Evolutionary conservation across 2,797 vertebrate species (phyloP), one percentile per base, ranked within the genome.

Genomic region (Catostomus latipinnis): DNA sequence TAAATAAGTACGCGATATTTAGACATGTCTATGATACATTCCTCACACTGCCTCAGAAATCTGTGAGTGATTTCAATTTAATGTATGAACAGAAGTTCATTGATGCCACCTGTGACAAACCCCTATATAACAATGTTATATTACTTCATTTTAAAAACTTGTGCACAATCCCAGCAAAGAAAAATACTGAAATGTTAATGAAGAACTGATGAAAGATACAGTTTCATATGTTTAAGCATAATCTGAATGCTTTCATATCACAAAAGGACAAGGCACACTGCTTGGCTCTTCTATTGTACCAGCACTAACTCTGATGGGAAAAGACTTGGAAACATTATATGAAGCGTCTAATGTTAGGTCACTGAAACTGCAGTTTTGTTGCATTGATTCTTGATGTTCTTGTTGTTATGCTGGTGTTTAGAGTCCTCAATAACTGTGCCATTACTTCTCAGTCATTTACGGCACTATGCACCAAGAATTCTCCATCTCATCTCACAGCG

Each of bases 221-320:
- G 4, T 46, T 74, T 56, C 58, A 14, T 52, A 11, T 2, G 34
- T 72, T 71, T 12, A 58, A 10, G 14, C 16, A 45, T 48, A 72
- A 57, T 50, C 48, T 68, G 14, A 48, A 57, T 6, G 18, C 69
- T 16, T 11, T 82, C 54, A 77, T 58, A 43, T 61, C 45, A 48
- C 76, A 60, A 69, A 22, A 62, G 45, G 56, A 62, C 71, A 52
- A 69, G 78, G 60, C 56, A 71, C 76, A 83, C 48, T 80, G 18
- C 72, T 76, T 3, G 22, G 14, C 69, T 45, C 14, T 4, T 71
- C 53, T 34, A 60, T 67, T 56, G 18, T 78, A 80, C 71, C 70
- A 78, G 82, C 82, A 86, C 74, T 83, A 74, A 82, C 60, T 60
- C 65, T 77, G 66, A 86, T 83, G 58, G 68, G 56, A 67, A 78